Evolutionary conservation across 2,888 invertebrate genomes (phyloP).

Genomic region (Drosophila robusta): DNA sequence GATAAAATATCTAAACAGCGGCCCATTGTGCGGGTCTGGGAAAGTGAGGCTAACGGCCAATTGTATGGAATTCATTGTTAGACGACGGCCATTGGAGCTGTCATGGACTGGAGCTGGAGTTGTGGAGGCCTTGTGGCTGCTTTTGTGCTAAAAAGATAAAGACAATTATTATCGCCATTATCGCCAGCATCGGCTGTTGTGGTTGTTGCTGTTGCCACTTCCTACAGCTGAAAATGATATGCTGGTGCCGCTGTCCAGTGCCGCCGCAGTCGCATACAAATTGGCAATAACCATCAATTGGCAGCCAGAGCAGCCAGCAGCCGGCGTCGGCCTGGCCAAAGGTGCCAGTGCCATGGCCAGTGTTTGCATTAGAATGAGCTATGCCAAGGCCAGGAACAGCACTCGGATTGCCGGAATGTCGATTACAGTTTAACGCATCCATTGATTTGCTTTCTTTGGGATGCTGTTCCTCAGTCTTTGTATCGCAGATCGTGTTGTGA

Average conservation of each 20-base stretch:
- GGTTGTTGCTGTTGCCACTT: conserved; percentile 45
- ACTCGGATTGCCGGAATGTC: conserved; percentile 60
- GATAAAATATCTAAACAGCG: conserved; percentile 49
- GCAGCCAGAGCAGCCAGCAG: conserved; percentile 40
- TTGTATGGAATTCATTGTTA: conserved; percentile 63
- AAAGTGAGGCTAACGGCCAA: conserved; percentile 68
- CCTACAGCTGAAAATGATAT: conserved; percentile 68
- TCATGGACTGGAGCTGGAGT: conserved; percentile 6
- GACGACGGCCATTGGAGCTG: conserved; percentile 21
- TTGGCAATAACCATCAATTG: conserved; percentile 80
- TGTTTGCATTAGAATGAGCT: conserved; percentile 78
- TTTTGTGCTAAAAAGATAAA: conserved; percentile 75
- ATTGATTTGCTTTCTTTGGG: conserved; percentile 63
- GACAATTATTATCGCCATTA: conserved; percentile 81
- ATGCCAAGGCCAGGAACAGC: conserved; percentile 26
- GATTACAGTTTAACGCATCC: conserved; percentile 68
- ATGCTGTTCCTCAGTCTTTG: conserved; percentile 28
- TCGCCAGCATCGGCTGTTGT: conserved; percentile 72
- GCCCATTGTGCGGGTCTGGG: conserved; percentile 74
- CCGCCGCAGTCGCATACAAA: conserved; percentile 66
- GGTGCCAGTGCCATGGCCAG: conserved; percentile 27
- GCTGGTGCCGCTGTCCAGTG: conserved; percentile 51
- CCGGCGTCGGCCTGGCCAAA: conserved; percentile 42
- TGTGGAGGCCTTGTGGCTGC: conserved; percentile 46
- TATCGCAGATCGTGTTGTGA: conserved; percentile 66